Evolutionary conservation across 1,140 invertebrate species (phyloP).

Genomic region (Scylla paramamosain): DNA sequence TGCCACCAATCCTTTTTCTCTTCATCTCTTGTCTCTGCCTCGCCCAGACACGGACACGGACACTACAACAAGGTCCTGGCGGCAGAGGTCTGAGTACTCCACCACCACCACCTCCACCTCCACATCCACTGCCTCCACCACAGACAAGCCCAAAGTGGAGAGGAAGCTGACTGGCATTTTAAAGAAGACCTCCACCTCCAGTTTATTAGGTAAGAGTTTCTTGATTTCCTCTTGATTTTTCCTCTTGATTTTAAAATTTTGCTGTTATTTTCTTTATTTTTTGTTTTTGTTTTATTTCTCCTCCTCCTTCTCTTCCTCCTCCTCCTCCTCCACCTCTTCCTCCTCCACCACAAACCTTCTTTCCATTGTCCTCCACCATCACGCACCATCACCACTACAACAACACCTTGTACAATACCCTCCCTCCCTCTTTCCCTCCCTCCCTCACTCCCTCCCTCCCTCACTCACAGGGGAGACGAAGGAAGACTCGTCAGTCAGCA

Average conservation of each 20-base stretch:
- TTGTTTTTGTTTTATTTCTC: not conserved
- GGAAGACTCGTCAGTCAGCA: not conserved
- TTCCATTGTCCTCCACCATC: not conserved
- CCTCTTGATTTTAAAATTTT: not conserved
- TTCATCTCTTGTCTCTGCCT: too few species aligned
- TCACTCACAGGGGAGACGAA: conserved; percentile 16
- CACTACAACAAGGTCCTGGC: too few species aligned
- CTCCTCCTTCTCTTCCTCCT: not conserved
- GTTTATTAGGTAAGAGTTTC: conserved; percentile 34
- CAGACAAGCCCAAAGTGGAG: conserved; percentile 52
- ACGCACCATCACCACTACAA: not conserved
- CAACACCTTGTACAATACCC: not conserved
- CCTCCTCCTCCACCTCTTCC: not conserved
- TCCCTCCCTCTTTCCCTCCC: not conserved
- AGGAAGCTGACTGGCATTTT: conserved; percentile 77
- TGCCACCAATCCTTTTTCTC: too few species aligned
- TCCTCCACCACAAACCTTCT: not conserved
- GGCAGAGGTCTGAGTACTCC: not conserved
- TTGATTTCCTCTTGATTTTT: not conserved
- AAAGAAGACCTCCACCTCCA: conserved; percentile 77
- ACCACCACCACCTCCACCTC: not conserved
- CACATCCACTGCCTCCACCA: not conserved
- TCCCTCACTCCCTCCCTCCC: not conserved
- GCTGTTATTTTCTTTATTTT: not conserved
- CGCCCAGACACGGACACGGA: too few species aligned